Conservation (phyloP, 1,140 invertebrate species). For the Panonychus citri region DNA sequence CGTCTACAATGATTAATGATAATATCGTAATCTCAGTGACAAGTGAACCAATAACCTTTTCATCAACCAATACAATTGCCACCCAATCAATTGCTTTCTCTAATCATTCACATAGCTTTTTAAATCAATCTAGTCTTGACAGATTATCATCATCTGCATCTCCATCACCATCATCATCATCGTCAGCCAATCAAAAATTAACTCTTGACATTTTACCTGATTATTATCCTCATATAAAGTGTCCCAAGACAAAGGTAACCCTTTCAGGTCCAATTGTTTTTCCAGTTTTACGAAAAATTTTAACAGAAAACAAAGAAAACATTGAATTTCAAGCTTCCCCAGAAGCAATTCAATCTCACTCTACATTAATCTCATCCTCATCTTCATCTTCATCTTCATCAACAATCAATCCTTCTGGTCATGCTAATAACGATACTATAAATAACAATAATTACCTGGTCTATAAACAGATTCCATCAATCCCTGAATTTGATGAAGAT, state of each 20-base stretch:
- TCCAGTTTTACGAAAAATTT: conserved; percentile 4
- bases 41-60: no score
- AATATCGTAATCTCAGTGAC: no score
- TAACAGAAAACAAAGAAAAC: background rate
- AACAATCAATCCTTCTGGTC: background rate
- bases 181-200: conserved; percentile 2
- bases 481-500: background rate
- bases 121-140: no score
- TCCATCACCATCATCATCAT: background rate
- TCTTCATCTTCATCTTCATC: no score
- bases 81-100: no score
- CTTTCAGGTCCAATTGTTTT: conserved; percentile 5
- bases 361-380: no score
- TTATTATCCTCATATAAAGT: conserved; percentile 6
- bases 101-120: no score
- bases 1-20: background rate
- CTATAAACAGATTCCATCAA: background rate
- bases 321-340: conserved; percentile 1
- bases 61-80: no score
- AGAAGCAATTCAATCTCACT: no score
- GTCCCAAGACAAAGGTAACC: conserved; percentile 7
- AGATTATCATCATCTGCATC: background rate
- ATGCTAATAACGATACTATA: background rate
- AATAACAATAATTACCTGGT: background rate
- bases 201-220: conserved; percentile 7